Base-by-base conservation (phyloP, 1,140 invertebrate genomes). In the Oncopeltus fasciatus region DNA sequence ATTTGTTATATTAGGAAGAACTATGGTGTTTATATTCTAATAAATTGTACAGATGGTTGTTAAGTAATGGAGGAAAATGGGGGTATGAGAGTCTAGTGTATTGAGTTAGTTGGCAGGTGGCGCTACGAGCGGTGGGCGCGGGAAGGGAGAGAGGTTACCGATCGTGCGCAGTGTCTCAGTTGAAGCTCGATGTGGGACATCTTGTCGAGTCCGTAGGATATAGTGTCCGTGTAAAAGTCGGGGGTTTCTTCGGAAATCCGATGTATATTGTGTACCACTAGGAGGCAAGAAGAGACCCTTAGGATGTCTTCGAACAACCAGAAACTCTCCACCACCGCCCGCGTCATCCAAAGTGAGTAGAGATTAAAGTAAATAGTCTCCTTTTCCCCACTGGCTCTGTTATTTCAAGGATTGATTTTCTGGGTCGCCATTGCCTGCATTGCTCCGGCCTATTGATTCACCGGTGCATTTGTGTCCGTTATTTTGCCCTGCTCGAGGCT, bases 281-380 rank as follows among this genome's bases (percentile, higher is more conserved):
- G n/a, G 56, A n/a, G n/a, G n/a, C 8, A 38, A 57, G 18, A 20
- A 31, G 18, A n/a, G 14, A 31, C 14, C 28, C 56, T 20, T 38
- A 57, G 28, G 73, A 80, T 78, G 77, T 78, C 78, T 67, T 76
- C 79, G 71, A 79, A 78, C 67, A 79, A 76, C 67, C 78, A 78
- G 73, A 85, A 85, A 75, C 74, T 83, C 71, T 82, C 82, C 67
- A 83, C 83, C 67, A 84, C 83, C 71, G 83, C 85, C 67, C 81
- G 83, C 72, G 80, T 84, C 70, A 80, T 84, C 68, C 83, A 84
- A 83, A 83, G 83, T 85, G 80, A 84, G 81, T 75, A 38, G 31
- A 38, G 5, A 38, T n/a, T n/a, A n/a, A n/a, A n/a, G n/a, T 38
- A 28, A 33, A 26, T 28, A 51, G 60, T 46, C 58, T 57, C 14